Evolutionary conservation across 2,888 invertebrate species (phyloP), one percentile per base, ranked within the genome.

Genomic region (Diploptera punctata): DNA sequence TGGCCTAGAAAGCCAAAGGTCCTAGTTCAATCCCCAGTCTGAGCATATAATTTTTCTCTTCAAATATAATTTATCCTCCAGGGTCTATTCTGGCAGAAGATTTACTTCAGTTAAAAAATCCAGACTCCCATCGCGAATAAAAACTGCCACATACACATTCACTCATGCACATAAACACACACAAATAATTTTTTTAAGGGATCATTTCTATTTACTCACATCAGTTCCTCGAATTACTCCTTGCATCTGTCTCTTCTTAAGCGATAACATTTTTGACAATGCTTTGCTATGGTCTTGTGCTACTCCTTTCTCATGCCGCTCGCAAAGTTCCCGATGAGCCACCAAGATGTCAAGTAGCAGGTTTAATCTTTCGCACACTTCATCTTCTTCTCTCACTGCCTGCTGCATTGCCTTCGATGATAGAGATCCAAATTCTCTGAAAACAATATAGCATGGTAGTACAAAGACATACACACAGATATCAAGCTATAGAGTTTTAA

Each of bases 231-330:
- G 83, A 75, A 89, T 87, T 10, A 88, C 88, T 1, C 88, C 88
- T 78, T 89, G 89, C 79, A 89, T 87, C 79, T 88, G 88, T 62
- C 87, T 81, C 76, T 88, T 88, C 77, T 89, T 89, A 68, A 89
- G 81, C 1, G 86, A 85, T 43, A 89, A 78, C 87, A 89, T 88
- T 76, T 88, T 88, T 1, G 87, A 85, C 7, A 89, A 80, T 0
- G 89, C 89, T 33, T 85, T 84, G 76, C 88, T 87, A 79, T 89
- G 89, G 79, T 89, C 89, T 19, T 87, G 85, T 19, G 87, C 86
- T 1, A 89, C 86, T 3, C 89, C 89, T 69, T 86, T 84, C 77
- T 89, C 89, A 73, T 89, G 84, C 72, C 89, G 82, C 77, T 89
- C 89, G 77, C 89, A 89, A 21, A 89, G 79, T 75, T 87, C 87